Evolutionary conservation across 2,113 vertebrate species (phyloP), one percentile per base, ranked within the genome.

Genomic region (Maccullochella peelii): DNA sequence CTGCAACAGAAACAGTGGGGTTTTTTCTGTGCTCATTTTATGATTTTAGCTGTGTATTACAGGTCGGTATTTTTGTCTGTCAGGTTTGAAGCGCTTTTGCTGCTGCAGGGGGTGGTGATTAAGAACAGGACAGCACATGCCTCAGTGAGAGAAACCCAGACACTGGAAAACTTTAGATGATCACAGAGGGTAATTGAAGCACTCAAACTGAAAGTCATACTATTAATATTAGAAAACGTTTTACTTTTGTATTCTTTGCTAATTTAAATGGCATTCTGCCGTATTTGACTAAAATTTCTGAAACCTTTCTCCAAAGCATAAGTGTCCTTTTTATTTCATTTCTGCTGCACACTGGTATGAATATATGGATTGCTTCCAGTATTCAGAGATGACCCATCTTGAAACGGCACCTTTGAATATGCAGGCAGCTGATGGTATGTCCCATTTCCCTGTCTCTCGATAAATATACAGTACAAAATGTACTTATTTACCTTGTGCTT

Each of bases 111-210:
- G 83, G 68, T 67, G 42, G 57, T 89, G 85, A 86, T 90, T 88
- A 86, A 66, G 18, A 89, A 86, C 91, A 90, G 65, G 92, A 91
- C 74, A 14, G 72, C 74, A 89, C 91, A 87, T 84, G 89, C 80
- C 77, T 74, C 81, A 21, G 52, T 65, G 68, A 73, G 75, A 42
- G 71, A 81, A 88, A 82, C 54, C 58, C 47, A 84, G 69, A 84
- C 76, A 25, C 61, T 73, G 73, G 38, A 80, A 84, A 81, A 82
- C n/a, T 33, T 69, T 1, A 66, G 21, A 58, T 40, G 30, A 82
- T 62, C 16, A 14, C 63, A 81, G 57, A 58, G 40, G 57, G 21
- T 47, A 36, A 71, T 42, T 62, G 71, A 58, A 85, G 55, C 6
- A 42, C 33, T 71, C 33, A 54, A 75, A 78, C 42, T 42, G 23